Evolutionary conservation across 2,888 invertebrate species (phyloP).

Genomic region (Pristionchus entomophagus): DNA sequence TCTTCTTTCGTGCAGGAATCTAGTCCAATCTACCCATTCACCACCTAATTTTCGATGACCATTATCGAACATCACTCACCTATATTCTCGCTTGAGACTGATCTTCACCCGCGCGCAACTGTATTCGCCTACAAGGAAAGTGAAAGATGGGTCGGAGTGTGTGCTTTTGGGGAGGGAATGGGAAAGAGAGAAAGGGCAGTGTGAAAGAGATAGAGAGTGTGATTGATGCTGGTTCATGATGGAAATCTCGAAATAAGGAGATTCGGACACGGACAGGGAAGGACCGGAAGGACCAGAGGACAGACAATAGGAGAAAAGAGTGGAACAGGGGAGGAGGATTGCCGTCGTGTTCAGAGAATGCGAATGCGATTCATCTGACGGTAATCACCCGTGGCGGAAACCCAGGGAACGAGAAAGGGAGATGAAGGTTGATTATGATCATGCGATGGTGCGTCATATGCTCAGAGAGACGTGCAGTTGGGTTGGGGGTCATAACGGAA

Average conservation of each 20-base stretch:
- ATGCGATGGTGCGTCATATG: constrained; percentile 32
- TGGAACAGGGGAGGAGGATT: not conserved
- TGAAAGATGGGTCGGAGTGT: not conserved
- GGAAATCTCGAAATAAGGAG: constrained; percentile 2
- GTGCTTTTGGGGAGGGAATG: not conserved
- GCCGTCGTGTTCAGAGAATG: not conserved
- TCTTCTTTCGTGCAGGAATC: too few relatives aligned
- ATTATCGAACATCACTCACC: constrained; percentile 54
- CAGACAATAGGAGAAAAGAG: not conserved
- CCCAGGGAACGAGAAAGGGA: not conserved
- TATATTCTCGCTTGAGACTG: constrained; percentile 72
- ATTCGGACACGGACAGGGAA: not conserved
- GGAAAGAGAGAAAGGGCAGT: constrained; percentile 18
- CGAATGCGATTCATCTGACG: not conserved
- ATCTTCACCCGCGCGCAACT: constrained; percentile 73
- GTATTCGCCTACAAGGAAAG: constrained; percentile 70
- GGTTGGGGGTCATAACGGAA: not conserved
- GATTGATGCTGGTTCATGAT: not conserved
- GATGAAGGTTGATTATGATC: constrained; percentile 7
- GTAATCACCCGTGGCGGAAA: not conserved
- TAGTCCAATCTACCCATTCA: too few relatives aligned
- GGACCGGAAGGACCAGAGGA: constrained; percentile 29
- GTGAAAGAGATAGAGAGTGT: not conserved
- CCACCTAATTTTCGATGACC: too few relatives aligned
- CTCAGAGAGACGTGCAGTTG: not conserved